Evolutionary conservation across 2,888 invertebrate species (phyloP).

Genomic region (Acrobasis consociella): DNA sequence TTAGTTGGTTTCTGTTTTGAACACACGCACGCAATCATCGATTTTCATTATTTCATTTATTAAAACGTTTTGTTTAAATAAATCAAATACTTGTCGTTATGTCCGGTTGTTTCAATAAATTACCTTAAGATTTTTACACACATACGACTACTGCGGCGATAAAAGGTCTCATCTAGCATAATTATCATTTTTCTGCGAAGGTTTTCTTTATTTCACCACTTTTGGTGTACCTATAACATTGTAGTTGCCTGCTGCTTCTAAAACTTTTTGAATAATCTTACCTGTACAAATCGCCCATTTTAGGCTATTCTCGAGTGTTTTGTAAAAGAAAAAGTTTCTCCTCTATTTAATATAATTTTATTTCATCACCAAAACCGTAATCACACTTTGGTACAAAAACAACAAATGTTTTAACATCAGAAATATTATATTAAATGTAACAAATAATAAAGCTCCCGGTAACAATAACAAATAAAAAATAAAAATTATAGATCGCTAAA

Average conservation of each 20-base stretch:
- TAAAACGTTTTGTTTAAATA: too few species aligned
- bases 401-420: constrained; percentile 55
- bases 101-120: too few species aligned
- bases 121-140: too few species aligned
- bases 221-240: too few species aligned
- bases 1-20: too few species aligned
- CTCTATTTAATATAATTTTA: constrained; percentile 52
- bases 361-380: constrained; percentile 60
- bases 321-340: constrained; percentile 26
- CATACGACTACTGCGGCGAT: too few species aligned
- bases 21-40: too few species aligned
- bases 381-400: constrained; percentile 67
- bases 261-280: neutral
- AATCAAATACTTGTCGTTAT: too few species aligned
- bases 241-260: neutral
- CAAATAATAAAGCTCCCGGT: constrained; percentile 48
- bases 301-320: neutral
- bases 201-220: too few species aligned
- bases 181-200: too few species aligned
- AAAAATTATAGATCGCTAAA: constrained; percentile 48
- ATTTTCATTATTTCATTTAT: too few species aligned
- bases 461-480: constrained; percentile 51
- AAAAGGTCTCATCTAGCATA: too few species aligned
- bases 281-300: neutral
- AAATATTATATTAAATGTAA: constrained; percentile 55